Conservation (phyloP, 2,888 invertebrate species). For the Eudemis profundana region DNA sequence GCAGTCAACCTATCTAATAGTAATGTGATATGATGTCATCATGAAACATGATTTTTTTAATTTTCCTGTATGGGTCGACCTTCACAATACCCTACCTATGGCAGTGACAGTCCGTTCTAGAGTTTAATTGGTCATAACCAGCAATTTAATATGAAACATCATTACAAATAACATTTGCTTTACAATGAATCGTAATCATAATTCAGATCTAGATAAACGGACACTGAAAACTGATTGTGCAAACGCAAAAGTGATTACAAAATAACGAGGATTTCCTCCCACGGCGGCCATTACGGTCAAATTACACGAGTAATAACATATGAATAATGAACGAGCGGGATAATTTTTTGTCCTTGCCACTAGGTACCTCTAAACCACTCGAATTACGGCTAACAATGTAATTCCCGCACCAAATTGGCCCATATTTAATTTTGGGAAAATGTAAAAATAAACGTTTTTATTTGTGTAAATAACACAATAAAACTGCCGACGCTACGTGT, state of each 20-base stretch:
- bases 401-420: constrained; percentile 77
- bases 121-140: constrained; percentile 42
- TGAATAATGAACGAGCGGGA: constrained; percentile 64
- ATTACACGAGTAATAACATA: constrained; percentile 75
- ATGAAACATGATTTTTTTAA: constrained; percentile 30
- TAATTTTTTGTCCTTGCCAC: constrained; percentile 53
- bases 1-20: no score
- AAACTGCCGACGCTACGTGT: constrained; percentile 74
- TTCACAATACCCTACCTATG: constrained; percentile 28
- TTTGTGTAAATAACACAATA: constrained; percentile 86
- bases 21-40: background rate
- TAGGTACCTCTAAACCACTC: constrained; percentile 60
- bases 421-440: constrained; percentile 86
- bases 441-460: constrained; percentile 85
- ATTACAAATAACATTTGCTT: constrained; percentile 69
- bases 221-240: constrained; percentile 67
- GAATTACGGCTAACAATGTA: constrained; percentile 74
- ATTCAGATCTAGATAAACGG: constrained; percentile 74
- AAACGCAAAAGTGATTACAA: constrained; percentile 69
- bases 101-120: constrained; percentile 27
- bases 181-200: constrained; percentile 79
- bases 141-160: constrained; percentile 51
- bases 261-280: constrained; percentile 78
- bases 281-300: constrained; percentile 68
- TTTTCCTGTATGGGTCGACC: constrained; percentile 20